phyloP scores from a whole-genome alignment of 1,140 invertebrate genomes.

The Eriosoma lanigerum region DNA sequence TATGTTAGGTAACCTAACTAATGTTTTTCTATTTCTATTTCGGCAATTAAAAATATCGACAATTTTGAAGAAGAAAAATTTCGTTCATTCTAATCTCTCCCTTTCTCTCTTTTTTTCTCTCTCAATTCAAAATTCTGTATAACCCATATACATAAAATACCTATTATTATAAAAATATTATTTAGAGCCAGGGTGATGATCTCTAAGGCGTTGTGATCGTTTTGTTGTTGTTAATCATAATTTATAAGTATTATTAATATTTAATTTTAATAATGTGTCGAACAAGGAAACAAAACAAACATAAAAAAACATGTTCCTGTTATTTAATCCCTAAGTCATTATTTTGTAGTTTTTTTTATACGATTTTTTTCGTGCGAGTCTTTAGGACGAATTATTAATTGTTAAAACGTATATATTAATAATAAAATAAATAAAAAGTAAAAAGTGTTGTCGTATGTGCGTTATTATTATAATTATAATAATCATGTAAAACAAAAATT shows the following conservation, averaged over 20 bases:
- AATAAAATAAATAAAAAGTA: conserved; percentile 31
- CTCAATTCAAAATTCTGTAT: too few species aligned
- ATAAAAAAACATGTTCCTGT: conserved; percentile 50
- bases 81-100: conserved; percentile 29
- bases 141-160: conserved; percentile 24
- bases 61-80: neutral
- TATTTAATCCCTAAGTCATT: conserved; percentile 51
- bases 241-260: conserved; percentile 47
- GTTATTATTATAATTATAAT: neutral
- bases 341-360: conserved; percentile 48
- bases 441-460: conserved; percentile 3
- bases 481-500: conserved; percentile 38
- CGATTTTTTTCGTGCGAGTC: conserved; percentile 5
- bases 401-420: conserved; percentile 29
- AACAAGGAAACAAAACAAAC: conserved; percentile 32
- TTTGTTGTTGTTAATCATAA: conserved; percentile 50
- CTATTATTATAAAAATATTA: neutral
- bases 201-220: conserved; percentile 51
- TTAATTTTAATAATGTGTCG: conserved; percentile 27
- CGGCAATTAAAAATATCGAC: neutral
- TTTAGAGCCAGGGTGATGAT: conserved; percentile 48
- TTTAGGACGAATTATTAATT: conserved; percentile 44
- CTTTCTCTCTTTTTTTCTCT: conserved; percentile 10
- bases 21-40: neutral
- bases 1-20: neutral